Evolutionary conservation across 2,888 invertebrate species (phyloP), one percentile per base, ranked within the genome.

Genomic region (Apodemia duryi): DNA sequence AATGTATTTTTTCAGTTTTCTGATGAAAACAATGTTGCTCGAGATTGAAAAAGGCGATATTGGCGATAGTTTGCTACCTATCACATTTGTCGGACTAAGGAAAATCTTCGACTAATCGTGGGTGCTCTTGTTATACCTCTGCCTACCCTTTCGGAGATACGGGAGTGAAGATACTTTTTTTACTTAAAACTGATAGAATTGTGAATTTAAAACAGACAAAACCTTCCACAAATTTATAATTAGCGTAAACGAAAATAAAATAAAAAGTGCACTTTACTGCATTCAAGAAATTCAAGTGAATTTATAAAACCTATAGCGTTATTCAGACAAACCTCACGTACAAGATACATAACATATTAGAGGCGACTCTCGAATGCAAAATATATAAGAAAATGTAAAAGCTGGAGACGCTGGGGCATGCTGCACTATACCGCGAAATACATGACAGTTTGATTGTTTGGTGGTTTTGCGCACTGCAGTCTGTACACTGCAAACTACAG

Each of bases 371-470:
- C 7, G 28, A 54, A 54, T 29, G 54, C 54, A 54, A 54, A 28
- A 54, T 54, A 29, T 57, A 57, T 57, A 29, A 54, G 54, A 54
- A 54, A 28, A 57, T 57, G 54, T 57, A 6, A 32, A 57, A 57
- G 29, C 11, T 6, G 29, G 32, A 57, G 54, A 57, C 13, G 54
- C 13, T 29, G 32, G 32, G 32, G 32, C 52, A 54, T 10, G 32
- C 54, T 32, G 32, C 32, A 57, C 54, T 32, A 32, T 32, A 11
- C 28, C 9, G 21, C 6, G 6, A 1, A 49, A n/a, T 49, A 11
- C 54, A 54, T 54, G 54, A 28, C 54, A 54, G 29, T 54, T 54
- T 28, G 54, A 54, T 54, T 54, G 11, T 54, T 54, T 1, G 32
- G 32, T 21, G 21, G 49, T 51, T 21, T 51, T 21, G 7, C 49